A percentile compares a stretch with the other conserved stretches of the same genome.
phyloP scores from a whole-genome alignment of 1,140 invertebrate species.

The Globodera rostochiensis region DNA sequence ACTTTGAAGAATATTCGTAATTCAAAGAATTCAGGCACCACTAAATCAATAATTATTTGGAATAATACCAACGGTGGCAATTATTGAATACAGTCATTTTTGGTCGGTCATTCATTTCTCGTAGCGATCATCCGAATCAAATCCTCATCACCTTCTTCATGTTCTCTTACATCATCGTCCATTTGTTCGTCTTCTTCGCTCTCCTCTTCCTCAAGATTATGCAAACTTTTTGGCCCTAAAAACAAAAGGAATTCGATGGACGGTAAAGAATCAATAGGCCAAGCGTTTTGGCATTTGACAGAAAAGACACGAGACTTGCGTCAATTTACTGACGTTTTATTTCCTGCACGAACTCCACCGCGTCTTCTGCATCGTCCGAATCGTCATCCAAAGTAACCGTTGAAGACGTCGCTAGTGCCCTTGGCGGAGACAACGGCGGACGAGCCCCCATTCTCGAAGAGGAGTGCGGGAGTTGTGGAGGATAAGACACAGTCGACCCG shows the following conservation, averaged over 20 bases:
- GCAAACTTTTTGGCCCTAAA: neutral
- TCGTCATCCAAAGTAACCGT: conserved; percentile 1
- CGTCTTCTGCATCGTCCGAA: neutral
- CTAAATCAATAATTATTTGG: neutral
- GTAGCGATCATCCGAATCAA: neutral
- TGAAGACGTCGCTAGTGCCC: neutral
- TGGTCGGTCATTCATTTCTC: neutral
- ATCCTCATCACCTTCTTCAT: neutral
- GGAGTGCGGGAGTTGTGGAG: neutral
- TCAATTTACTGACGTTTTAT: conserved; percentile 7
- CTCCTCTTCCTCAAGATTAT: neutral
- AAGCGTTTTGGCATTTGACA: no score
- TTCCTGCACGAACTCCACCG: neutral
- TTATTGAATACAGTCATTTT: neutral
- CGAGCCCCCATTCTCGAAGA: neutral
- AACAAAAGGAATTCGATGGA: no score
- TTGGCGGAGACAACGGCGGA: neutral
- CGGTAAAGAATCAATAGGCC: no score
- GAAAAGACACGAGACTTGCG: neutral
- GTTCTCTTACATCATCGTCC: neutral
- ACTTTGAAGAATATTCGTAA: no score
- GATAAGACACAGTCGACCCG: neutral
- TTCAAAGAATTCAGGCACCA: no score
- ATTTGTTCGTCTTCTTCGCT: neutral
- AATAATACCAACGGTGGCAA: neutral